Evolutionary conservation across 2,888 invertebrate genomes (phyloP).

Genomic region (Lampropteryx suffumata): DNA sequence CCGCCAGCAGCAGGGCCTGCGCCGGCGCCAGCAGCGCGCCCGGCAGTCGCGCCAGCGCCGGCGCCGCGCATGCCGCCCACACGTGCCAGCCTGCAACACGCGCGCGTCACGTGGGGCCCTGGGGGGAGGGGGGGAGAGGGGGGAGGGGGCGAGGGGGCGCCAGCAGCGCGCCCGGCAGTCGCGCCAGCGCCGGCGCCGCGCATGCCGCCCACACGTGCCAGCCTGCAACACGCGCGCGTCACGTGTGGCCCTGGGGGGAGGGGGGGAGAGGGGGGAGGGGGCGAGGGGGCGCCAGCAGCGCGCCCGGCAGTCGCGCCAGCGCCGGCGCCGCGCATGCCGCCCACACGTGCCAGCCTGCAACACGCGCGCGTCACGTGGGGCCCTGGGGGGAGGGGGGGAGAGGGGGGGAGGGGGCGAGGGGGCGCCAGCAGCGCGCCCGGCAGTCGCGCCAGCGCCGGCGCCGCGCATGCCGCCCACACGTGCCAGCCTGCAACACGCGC

Average conservation of each 20-base stretch:
- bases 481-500: constrained; percentile 32
- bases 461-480: constrained; percentile 32
- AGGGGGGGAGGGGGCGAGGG: no score
- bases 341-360: constrained; percentile 31
- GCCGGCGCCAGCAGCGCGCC: constrained; percentile 50
- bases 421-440: constrained; percentile 52
- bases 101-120: constrained; percentile 33
- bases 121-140: no score
- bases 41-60: constrained; percentile 50
- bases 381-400: no score
- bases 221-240: constrained; percentile 30
- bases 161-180: constrained; percentile 49
- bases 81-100: constrained; percentile 28
- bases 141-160: no score
- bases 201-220: constrained; percentile 37
- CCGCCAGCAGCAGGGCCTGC: constrained; percentile 54
- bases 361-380: constrained; percentile 29
- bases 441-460: constrained; percentile 46
- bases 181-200: constrained; percentile 40
- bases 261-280: no score
- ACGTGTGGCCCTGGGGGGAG: no score
- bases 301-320: constrained; percentile 49
- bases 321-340: constrained; percentile 37
- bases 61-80: constrained; percentile 31
- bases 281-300: constrained; percentile 52